Conservation (phyloP, 2,797 vertebrate species). For the Myripristis jacobus region DNA sequence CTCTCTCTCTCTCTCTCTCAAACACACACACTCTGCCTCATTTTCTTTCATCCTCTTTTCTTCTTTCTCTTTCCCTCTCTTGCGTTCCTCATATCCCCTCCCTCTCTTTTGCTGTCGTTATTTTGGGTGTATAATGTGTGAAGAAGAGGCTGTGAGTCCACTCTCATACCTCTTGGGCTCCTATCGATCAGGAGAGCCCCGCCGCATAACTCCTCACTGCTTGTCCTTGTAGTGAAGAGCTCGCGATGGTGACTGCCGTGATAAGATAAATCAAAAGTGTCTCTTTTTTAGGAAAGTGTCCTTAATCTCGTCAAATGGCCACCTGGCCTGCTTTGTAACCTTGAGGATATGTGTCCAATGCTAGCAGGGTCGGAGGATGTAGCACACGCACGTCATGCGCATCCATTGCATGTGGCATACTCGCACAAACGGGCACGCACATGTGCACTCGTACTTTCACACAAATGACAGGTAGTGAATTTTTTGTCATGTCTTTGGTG, state of each 20-base stretch:
- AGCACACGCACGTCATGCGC: slow-evolving; percentile 17
- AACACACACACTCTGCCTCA: slow-evolving; percentile 43
- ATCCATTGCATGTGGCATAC: too few relatives aligned
- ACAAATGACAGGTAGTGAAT: slow-evolving; percentile 41
- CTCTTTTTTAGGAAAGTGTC: slow-evolving; percentile 72
- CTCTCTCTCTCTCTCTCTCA: too few relatives aligned
- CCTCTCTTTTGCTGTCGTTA: slow-evolving; percentile 21
- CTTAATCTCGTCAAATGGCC: slow-evolving; percentile 75
- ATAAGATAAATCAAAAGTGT: slow-evolving; percentile 71
- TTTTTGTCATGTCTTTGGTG: slow-evolving; percentile 23
- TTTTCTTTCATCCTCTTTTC: slow-evolving; percentile 17
- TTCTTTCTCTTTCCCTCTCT: slow-evolving; percentile 12
- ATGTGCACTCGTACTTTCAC: slow-evolving; percentile 26
- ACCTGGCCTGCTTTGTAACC: slow-evolving; percentile 81
- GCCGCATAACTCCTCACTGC: slow-evolving; percentile 32
- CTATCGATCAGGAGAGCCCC: slow-evolving; percentile 35
- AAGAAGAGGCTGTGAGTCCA: slow-evolving; percentile 40
- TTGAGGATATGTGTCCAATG: slow-evolving; percentile 68
- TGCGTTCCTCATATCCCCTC: slow-evolving; percentile 15
- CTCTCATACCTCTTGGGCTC: slow-evolving; percentile 39
- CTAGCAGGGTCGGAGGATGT: slow-evolving; percentile 42
- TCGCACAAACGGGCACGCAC: slow-evolving; percentile 14
- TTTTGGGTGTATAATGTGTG: slow-evolving; percentile 40
- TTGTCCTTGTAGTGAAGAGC: slow-evolving; percentile 50
- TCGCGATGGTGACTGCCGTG: slow-evolving; percentile 19